Evolutionary conservation across 2,888 invertebrate genomes (phyloP), one percentile per base, ranked within the genome.

Genomic region (Ectemnius lituratus): DNA sequence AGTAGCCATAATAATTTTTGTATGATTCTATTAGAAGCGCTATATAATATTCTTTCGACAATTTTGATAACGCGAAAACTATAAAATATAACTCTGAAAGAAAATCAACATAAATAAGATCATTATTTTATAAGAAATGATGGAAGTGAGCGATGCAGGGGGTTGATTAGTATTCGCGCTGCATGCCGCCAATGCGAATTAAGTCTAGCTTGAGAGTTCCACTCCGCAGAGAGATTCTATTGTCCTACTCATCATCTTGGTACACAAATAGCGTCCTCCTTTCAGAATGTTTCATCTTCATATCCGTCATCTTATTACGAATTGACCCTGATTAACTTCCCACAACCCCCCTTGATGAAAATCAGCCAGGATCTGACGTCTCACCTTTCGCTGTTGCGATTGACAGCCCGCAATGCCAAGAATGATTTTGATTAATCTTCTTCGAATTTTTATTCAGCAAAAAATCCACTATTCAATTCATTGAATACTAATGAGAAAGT

Each of bases 301-400:
- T 82, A 79, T 63, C 76, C 76, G 70, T 82, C 81, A 84, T 84
- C 81, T 82, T 77, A 81, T 80, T 84, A 82, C 78, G 71, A 86
- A 86, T 87, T 85, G 83, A 84, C 84, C 85, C 80, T 83, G 80
- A 73, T 87, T 58, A 67, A 79, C 73, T 73, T 37, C 37, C 37
- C 37, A 37, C 37, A 37, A 37, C 37, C 37, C 37, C 37, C 11
- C 37, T 23, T 4, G 37, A 37, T 37, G 8, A 8, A 37, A 37
- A 37, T 8, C 37, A 0, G 8, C 6, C 37, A 8, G 8, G 37
- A 11, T 11, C 8, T 11, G 37, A 11, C 37, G 37, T 37, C 11
- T 14, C 52, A 52, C 52, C 6, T 52, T 52, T 14, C 16, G 2
- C 6, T 2, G n/a, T 47, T 5, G 47, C 16, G 52, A 6, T 52